phyloP scores from a whole-genome alignment of 2,797 vertebrate species.

The Erpetoichthys calabaricus region DNA sequence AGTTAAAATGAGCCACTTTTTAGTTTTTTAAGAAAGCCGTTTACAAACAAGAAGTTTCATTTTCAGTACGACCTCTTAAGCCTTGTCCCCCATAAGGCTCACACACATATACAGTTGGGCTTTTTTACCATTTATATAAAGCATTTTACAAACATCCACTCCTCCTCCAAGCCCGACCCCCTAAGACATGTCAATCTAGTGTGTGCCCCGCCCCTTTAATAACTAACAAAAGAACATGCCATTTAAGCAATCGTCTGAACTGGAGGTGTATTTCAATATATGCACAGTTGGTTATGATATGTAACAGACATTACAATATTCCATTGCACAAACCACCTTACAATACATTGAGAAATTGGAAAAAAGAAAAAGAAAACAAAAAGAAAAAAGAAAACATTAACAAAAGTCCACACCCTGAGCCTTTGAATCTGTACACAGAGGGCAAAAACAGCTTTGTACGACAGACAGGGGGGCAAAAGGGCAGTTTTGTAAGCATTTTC shows the following conservation, averaged over 20 bases:
- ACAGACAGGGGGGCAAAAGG: constrained; percentile 1
- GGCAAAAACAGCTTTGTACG: constrained; percentile 1
- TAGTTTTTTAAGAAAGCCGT: too few relatives aligned
- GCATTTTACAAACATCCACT: too few relatives aligned
- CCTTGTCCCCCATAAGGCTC: too few relatives aligned
- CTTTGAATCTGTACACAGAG: constrained; percentile 37
- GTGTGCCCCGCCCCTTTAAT: constrained; percentile 20
- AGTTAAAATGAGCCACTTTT: too few relatives aligned
- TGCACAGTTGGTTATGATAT: constrained; percentile 71
- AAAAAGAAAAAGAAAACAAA: constrained; percentile 38
- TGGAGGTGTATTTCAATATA: constrained; percentile 79
- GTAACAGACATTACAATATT: constrained; percentile 71
- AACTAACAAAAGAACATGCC: constrained; percentile 30
- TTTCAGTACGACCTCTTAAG: too few relatives aligned
- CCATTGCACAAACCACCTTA: constrained; percentile 70
- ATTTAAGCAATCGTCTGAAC: constrained; percentile 65
- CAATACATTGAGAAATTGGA: constrained; percentile 61
- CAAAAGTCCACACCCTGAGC: constrained; percentile 47
- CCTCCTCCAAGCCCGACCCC: too few relatives aligned
- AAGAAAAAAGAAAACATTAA: constrained; percentile 19
- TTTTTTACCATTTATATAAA: too few relatives aligned
- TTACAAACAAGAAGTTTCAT: too few relatives aligned
- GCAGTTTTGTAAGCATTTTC: not conserved
- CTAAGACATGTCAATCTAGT: too few relatives aligned
- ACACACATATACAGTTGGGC: too few relatives aligned